Conservation (phyloP, 1,140 invertebrate genomes). For the Lepidotrigona ventralis region DNA sequence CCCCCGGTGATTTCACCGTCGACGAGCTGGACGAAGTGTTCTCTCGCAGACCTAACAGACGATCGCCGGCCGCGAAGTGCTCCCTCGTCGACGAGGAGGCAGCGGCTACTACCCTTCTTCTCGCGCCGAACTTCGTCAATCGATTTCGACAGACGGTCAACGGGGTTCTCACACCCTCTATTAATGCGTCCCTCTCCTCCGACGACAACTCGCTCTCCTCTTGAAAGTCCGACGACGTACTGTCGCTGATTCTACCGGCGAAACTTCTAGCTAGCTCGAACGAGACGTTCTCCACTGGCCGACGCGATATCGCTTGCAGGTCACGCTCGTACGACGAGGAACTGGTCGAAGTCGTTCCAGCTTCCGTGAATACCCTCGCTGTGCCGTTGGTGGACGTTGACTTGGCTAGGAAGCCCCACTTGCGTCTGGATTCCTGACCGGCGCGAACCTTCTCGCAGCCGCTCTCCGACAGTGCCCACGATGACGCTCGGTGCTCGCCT, state of each 20-base stretch:
- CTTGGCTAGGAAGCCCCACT: slow-evolving; percentile 60
- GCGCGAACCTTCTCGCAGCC: background rate
- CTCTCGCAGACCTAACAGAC: slow-evolving; percentile 13
- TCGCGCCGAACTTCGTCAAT: slow-evolving; percentile 58
- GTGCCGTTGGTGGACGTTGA: slow-evolving; percentile 68
- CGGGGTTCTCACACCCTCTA: slow-evolving; percentile 60
- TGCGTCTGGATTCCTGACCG: slow-evolving; percentile 25
- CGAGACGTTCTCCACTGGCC: slow-evolving; percentile 11
- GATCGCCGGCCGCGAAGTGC: background rate
- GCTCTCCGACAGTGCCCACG: slow-evolving; percentile 7
- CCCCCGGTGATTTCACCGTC: slow-evolving; percentile 38
- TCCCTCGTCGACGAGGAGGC: slow-evolving; percentile 43
- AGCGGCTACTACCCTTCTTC: slow-evolving; percentile 37
- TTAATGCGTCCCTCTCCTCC: slow-evolving; percentile 69
- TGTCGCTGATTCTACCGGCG: slow-evolving; percentile 57
- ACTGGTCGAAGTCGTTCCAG: slow-evolving; percentile 57
- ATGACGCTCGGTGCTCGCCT: background rate
- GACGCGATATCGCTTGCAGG: slow-evolving; percentile 18
- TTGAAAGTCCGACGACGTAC: slow-evolving; percentile 68
- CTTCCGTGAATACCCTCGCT: slow-evolving; percentile 52
- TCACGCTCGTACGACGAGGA: slow-evolving; percentile 62
- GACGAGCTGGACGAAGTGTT: slow-evolving; percentile 34
- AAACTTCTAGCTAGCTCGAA: slow-evolving; percentile 34
- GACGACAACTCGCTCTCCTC: slow-evolving; percentile 71
- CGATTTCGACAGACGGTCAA: slow-evolving; percentile 62